Conservation (phyloP, 2,888 invertebrate species). For the Euphydryas editha region DNA sequence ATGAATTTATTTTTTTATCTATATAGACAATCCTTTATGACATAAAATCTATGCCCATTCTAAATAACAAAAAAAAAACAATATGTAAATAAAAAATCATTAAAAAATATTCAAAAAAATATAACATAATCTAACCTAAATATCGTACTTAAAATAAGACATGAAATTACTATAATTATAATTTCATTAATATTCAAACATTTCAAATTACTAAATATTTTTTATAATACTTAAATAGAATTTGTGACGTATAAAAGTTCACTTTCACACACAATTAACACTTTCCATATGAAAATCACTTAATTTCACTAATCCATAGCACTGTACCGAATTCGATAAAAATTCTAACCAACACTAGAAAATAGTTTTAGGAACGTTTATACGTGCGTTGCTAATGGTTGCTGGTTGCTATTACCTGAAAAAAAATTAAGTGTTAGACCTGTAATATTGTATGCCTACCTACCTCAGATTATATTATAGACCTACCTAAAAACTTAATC, state of each 20-base stretch:
- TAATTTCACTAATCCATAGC: constrained; percentile 31
- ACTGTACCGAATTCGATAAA: constrained; percentile 26
- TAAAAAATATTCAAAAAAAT: neutral
- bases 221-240: neutral
- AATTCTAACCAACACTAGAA: constrained; percentile 31
- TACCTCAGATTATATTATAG: neutral
- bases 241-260: constrained; percentile 4
- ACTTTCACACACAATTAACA: constrained; percentile 1
- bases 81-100: neutral
- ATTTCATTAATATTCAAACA: constrained; percentile 2
- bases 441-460: neutral
- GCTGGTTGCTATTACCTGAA: constrained; percentile 75
- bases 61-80: constrained; percentile 6
- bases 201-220: neutral
- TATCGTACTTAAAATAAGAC: neutral
- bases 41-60: neutral
- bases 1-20: neutral
- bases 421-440: constrained; percentile 24
- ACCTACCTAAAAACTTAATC: no score
- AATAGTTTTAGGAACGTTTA: constrained; percentile 62
- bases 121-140: neutral
- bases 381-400: constrained; percentile 85
- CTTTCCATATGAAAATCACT: constrained; percentile 16
- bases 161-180: neutral
- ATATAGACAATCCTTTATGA: neutral